phyloP scores from a whole-genome alignment of 1,140 invertebrate species.

The Bombus sylvicola region DNA sequence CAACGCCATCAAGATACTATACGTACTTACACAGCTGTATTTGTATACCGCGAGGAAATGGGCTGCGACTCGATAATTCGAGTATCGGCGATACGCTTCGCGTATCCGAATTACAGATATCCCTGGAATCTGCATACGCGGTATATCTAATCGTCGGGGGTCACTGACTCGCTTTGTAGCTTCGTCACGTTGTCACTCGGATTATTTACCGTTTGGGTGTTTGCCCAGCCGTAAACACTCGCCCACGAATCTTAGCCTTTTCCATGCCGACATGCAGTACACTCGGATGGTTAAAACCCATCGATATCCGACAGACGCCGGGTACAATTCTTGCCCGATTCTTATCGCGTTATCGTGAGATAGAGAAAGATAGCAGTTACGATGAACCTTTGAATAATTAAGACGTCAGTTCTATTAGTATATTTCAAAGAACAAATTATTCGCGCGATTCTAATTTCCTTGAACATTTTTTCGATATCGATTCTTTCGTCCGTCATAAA shows the following conservation, averaged over 20 bases:
- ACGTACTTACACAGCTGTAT: background rate
- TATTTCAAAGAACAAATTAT: background rate
- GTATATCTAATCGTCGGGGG: background rate
- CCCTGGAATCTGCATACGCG: slow-evolving; percentile 15
- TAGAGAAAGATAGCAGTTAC: background rate
- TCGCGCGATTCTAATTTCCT: background rate
- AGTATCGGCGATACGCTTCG: slow-evolving; percentile 16
- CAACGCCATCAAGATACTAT: no score
- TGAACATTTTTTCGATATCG: background rate
- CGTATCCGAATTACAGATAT: slow-evolving; percentile 46
- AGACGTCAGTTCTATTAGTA: background rate
- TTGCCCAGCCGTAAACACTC: background rate
- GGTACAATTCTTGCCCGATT: background rate
- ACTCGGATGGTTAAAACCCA: background rate
- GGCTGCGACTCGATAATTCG: slow-evolving; percentile 25
- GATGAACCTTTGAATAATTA: no score
- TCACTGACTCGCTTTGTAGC: slow-evolving; percentile 16
- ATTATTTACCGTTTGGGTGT: slow-evolving; percentile 20
- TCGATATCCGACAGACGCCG: background rate
- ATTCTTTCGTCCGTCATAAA: background rate
- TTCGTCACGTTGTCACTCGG: slow-evolving; percentile 23
- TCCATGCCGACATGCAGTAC: background rate
- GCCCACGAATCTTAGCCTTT: background rate
- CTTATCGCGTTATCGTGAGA: background rate
- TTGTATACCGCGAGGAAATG: background rate